A percentile compares a stretch with the other conserved stretches of the same genome.
These are phyloP conservation scores for Phacellophora camtschatica DNA, from an alignment of 30 jellyfish, hydroid and myxozoan species.

Conservation along the genomic window DNA sequence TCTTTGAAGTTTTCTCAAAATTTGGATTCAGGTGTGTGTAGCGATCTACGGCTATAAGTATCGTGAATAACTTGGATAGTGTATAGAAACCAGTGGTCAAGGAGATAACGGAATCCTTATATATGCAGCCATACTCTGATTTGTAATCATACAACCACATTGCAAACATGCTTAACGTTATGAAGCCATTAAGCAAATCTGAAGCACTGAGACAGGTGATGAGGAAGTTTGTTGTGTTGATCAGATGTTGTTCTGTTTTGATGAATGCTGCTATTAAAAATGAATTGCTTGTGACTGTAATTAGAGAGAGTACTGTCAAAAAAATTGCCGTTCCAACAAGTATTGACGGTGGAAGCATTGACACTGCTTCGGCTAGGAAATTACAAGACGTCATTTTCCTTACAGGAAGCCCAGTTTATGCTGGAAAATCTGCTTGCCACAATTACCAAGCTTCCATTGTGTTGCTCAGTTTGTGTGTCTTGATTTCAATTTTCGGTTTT, in stretches of 20 bases:
- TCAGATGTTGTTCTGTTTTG: neutral
- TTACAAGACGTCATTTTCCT: neutral
- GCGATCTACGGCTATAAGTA: neutral
- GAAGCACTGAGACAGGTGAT: neutral
- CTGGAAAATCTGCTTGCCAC: too few species aligned
- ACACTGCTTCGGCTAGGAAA: neutral
- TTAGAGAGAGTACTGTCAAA: neutral
- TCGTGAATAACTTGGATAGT: neutral
- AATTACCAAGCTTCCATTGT: too few species aligned
- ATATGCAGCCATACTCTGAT: neutral
- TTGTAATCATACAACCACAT: neutral
- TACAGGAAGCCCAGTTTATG: too few species aligned
- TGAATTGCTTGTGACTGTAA: neutral
- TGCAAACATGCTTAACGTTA: neutral
- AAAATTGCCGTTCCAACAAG: neutral
- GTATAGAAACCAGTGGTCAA: neutral
- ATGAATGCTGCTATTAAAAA: neutral
- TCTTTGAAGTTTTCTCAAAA: neutral
- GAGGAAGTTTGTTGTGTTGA: neutral
- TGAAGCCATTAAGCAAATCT: neutral
- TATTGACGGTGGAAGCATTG: neutral
- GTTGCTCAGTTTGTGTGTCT: too few species aligned
- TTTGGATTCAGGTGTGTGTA: neutral
- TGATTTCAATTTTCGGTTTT: too few species aligned
- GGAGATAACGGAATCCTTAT: neutral